Conservation (phyloP, 2,888 invertebrate genomes). For the Tricholauxania praeusta region DNA sequence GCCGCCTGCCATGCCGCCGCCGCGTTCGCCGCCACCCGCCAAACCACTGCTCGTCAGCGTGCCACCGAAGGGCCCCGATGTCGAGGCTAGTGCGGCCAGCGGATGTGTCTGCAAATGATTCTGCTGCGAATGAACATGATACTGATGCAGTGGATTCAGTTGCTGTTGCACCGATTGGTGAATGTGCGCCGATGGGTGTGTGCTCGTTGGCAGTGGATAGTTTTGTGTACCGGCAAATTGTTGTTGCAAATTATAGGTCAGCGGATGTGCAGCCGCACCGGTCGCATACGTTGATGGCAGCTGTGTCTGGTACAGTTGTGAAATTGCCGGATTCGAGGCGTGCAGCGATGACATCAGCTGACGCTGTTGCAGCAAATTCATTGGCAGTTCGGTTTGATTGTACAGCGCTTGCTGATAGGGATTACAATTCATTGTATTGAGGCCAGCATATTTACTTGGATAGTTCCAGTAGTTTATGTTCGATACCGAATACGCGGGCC, state of each 20-base stretch:
- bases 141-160: constrained; percentile 65
- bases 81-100: constrained; percentile 58
- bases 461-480: constrained; percentile 62
- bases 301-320: constrained; percentile 62
- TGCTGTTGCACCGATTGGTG: constrained; percentile 65
- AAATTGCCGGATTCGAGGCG: constrained; percentile 67
- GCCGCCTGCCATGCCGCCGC: constrained; percentile 44
- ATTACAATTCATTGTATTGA: constrained; percentile 56
- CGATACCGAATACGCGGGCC: constrained; percentile 66
- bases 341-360: constrained; percentile 65
- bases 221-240: constrained; percentile 65
- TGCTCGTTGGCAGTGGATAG: constrained; percentile 51
- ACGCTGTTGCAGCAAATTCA: constrained; percentile 58
- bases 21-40: constrained; percentile 48
- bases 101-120: constrained; percentile 65
- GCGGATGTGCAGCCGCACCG: constrained; percentile 33
- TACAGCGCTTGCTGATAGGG: constrained; percentile 57
- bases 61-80: constrained; percentile 60
- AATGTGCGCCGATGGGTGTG: constrained; percentile 59
- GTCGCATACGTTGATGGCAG: constrained; percentile 38
- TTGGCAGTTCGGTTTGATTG: constrained; percentile 54
- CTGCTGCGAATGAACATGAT: constrained; percentile 65
- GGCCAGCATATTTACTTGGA: constrained; percentile 52
- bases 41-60: constrained; percentile 59
- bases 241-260: constrained; percentile 63